A percentile compares a stretch with the other conserved stretches of the same genome.
Conservation (phyloP, 2,113 vertebrate species). For the Rafetus swinhoei region DNA sequence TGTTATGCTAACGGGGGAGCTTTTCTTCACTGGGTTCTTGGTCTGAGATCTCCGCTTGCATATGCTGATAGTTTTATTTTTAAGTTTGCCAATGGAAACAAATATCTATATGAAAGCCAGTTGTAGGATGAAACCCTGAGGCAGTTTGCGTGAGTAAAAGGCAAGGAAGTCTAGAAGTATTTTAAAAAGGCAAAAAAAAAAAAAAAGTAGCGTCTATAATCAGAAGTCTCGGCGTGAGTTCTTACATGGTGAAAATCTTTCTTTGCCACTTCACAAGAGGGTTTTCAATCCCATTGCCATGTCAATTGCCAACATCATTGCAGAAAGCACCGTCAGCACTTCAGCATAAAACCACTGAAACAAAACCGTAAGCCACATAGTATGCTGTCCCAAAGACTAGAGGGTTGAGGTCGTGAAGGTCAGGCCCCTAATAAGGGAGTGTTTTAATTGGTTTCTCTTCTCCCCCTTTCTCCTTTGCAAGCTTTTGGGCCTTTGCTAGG, state of each 20-base stretch:
- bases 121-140: neutral
- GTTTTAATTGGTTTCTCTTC: constrained; percentile 74
- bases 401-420: constrained; percentile 59
- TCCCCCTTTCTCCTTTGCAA: neutral
- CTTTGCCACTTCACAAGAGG: neutral
- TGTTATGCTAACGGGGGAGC: neutral
- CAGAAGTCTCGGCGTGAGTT: constrained; percentile 18
- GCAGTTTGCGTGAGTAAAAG: neutral
- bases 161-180: neutral
- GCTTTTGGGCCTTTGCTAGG: constrained; percentile 63
- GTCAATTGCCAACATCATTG: neutral
- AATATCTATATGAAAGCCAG: neutral
- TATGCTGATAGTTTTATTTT: neutral
- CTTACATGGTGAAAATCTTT: constrained; percentile 9
- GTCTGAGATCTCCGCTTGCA: neutral
- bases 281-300: neutral
- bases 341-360: constrained; percentile 51
- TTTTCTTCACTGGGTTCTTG: neutral
- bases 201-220: neutral
- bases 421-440: constrained; percentile 54
- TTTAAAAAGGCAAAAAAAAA: neutral
- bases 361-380: constrained; percentile 68
- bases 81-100: neutral
- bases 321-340: constrained; percentile 67
- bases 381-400: constrained; percentile 56